Evolutionary conservation across 1,140 invertebrate genomes (phyloP).

Genomic region (Micrasema longulum): DNA sequence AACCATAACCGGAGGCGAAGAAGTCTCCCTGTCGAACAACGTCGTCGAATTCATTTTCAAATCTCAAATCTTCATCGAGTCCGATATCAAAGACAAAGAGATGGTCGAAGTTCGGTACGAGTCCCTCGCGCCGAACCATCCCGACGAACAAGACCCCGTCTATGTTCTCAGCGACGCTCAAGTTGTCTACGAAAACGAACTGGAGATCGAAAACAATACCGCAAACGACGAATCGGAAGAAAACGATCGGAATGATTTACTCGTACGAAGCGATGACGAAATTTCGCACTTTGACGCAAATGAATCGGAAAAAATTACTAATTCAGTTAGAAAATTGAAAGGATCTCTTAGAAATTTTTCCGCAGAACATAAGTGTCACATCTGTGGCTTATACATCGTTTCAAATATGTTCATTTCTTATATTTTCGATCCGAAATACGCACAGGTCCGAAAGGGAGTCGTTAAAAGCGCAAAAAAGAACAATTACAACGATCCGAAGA

Average conservation of each 20-base stretch:
- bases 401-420: conserved; percentile 8
- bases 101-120: not conserved
- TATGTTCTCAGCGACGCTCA: conserved; percentile 22
- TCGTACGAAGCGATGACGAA: not conserved
- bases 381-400: not conserved
- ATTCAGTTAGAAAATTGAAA: not conserved
- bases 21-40: conserved; percentile 33
- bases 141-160: conserved; percentile 15
- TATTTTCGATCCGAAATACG: conserved; percentile 29
- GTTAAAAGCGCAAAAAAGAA: not conserved
- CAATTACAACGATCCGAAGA: conserved; percentile 17
- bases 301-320: not conserved
- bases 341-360: too few relatives aligned
- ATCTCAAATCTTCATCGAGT: conserved; percentile 5
- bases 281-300: not conserved
- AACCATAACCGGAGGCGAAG: conserved; percentile 1
- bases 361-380: conserved; percentile 15
- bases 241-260: not conserved
- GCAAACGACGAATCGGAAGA: not conserved
- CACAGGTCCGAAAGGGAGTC: conserved; percentile 1
- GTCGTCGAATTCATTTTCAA: conserved; percentile 28
- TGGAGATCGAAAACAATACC: not conserved
- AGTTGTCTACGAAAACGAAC: not conserved
- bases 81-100: not conserved
- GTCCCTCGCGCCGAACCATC: not conserved